phyloP scores from a whole-genome alignment of 2,888 invertebrate genomes.

The Ormyrus labotus region DNA sequence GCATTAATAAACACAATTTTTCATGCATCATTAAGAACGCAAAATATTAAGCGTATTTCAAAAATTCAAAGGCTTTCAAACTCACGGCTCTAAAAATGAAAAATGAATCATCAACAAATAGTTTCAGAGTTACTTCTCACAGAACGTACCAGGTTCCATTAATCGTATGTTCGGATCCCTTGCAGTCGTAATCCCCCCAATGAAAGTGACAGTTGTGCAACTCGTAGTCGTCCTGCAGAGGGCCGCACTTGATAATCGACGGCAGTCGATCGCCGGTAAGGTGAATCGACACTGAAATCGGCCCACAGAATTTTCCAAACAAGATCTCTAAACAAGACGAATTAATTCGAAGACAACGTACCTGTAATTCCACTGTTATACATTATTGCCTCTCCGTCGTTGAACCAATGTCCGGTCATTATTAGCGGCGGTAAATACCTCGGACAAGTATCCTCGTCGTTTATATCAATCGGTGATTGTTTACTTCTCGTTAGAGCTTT shows the following conservation, averaged over 20 bases:
- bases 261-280: slow-evolving; percentile 65
- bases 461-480: slow-evolving; percentile 68
- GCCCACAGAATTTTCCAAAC: no score
- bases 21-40: background rate
- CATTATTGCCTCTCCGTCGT: slow-evolving; percentile 66
- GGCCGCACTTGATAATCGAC: slow-evolving; percentile 66
- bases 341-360: slow-evolving; percentile 39
- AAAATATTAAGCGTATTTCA: background rate
- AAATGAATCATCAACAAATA: no score
- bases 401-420: slow-evolving; percentile 68
- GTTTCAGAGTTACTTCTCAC: no score
- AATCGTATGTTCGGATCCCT: slow-evolving; percentile 68
- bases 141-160: slow-evolving; percentile 65
- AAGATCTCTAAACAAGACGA: no score
- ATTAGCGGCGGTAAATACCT: slow-evolving; percentile 63
- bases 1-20: background rate
- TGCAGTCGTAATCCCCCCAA: slow-evolving; percentile 67
- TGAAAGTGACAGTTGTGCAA: slow-evolving; percentile 65
- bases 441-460: slow-evolving; percentile 58
- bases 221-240: slow-evolving; percentile 65
- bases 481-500: slow-evolving; percentile 60
- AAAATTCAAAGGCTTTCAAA: background rate
- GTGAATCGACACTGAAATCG: slow-evolving; percentile 59
- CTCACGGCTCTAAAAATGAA: no score
- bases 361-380: slow-evolving; percentile 63